Conservation (phyloP, 2,888 invertebrate genomes). For the Ferdinandea cuprea region DNA sequence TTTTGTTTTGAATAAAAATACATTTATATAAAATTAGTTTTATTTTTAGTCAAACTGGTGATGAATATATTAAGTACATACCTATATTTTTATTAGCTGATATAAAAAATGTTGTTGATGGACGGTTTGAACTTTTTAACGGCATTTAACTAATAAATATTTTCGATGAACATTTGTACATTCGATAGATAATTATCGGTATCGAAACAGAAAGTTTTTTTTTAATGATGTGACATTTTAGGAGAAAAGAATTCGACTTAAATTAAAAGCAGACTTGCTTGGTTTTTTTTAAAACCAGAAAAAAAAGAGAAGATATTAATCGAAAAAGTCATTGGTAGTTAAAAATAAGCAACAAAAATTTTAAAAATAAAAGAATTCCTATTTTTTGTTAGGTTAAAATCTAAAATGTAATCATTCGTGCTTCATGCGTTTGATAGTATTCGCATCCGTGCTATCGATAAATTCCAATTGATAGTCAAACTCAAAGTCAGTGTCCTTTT, state of each 20-base stretch:
- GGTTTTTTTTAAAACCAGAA: not conserved
- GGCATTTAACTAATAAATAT: constrained; percentile 43
- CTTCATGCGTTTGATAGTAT: constrained; percentile 79
- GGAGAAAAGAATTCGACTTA: too few relatives aligned
- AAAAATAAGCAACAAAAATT: constrained; percentile 29
- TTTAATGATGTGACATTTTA: too few relatives aligned
- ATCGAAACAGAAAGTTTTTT: too few relatives aligned
- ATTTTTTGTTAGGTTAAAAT: constrained; percentile 42
- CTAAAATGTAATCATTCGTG: constrained; percentile 79
- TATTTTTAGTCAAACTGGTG: constrained; percentile 11
- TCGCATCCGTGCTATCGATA: constrained; percentile 77
- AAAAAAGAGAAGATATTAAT: not conserved
- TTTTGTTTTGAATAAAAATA: constrained; percentile 30
- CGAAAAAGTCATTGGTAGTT: constrained; percentile 34
- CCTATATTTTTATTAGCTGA: not conserved
- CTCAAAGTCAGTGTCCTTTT: constrained; percentile 81
- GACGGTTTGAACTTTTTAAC: constrained; percentile 62
- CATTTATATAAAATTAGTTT: constrained; percentile 55
- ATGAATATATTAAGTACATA: constrained; percentile 10
- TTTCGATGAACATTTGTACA: constrained; percentile 31
- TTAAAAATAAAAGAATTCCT: constrained; percentile 40
- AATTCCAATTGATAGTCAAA: constrained; percentile 82
- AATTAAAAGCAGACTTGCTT: too few relatives aligned
- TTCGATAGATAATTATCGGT: too few relatives aligned
- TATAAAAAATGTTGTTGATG: constrained; percentile 35